Evolutionary conservation across 1,140 invertebrate species (phyloP), one percentile per base, ranked within the genome.

Genomic region (Pachyrhynchus sulphureomaculatus): DNA sequence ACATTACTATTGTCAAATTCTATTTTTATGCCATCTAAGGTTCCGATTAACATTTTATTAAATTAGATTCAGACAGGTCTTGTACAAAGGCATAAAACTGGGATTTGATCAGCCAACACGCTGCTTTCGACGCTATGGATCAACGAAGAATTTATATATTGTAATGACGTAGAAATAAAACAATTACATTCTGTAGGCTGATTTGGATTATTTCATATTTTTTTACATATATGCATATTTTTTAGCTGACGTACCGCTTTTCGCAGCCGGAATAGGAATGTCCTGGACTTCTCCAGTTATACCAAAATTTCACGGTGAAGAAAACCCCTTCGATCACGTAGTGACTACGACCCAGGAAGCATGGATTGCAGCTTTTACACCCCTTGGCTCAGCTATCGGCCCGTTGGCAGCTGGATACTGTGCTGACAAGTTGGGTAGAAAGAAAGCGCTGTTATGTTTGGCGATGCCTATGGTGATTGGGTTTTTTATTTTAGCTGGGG

Each of bases 281-380:
- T 62, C 84, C 33, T 92, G 89, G 88, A 88, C 88, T 0, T 90
- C 89, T 5, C 88, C 89, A 0, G 75, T 86, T 1, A 76, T 84
- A 2, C 77, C 81, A 0, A 85, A 84, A 67, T 72, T 90, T n/a
- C 48, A 57, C 17, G 15, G 26, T 13, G 23, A 53, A 18, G 63
- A 70, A 24, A 72, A 69, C 51, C 72, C 72, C 0, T 62, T 73
- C 5, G 78, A 77, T 0, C 62, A 59, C 2, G 36, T 32, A 6
- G 52, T 84, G 3, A 79, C 76, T 0, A 18, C 64, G 0, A 79
- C 82, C 1, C 77, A 90, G 67, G 77, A 78, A 37, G 88, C 91
- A 0, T 95, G 90, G 91, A 88, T 95, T 56, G 88, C 87, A 0
- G 89, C 89, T 0, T 74, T 94, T 8, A 78, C 93, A 41, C 84